phyloP scores from a whole-genome alignment of 2,888 invertebrate genomes.

The Icerya purchasi region DNA sequence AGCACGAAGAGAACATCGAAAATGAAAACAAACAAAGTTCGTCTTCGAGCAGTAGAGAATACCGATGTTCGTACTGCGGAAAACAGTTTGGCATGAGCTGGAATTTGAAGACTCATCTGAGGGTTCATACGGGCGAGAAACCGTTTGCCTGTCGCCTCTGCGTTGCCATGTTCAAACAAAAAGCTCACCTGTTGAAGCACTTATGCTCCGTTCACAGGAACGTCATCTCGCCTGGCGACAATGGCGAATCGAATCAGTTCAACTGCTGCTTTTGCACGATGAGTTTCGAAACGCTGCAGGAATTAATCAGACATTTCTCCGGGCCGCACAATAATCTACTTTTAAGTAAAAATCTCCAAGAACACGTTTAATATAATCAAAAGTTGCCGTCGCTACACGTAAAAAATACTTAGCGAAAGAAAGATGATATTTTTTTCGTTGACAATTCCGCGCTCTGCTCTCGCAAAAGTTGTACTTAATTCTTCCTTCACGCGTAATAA shows the following conservation, averaged over 20 bases:
- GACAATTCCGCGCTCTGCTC: too few species aligned
- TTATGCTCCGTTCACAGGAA: conserved; percentile 73
- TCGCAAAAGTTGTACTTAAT: too few species aligned
- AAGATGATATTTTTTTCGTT: too few species aligned
- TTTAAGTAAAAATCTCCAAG: conserved; percentile 53
- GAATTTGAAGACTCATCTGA: conserved; percentile 71
- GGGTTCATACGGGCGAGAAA: conserved; percentile 73
- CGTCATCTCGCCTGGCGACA: conserved; percentile 60
- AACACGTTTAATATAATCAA: not conserved
- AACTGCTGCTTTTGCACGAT: conserved; percentile 75
- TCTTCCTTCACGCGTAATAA: too few species aligned
- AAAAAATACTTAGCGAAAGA: too few species aligned
- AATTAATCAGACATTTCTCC: conserved; percentile 64
- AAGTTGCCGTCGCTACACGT: too few species aligned
- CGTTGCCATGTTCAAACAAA: conserved; percentile 80
- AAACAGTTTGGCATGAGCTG: conserved; percentile 84
- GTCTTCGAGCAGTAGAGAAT: conserved; percentile 44
- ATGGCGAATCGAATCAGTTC: conserved; percentile 43
- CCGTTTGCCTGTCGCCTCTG: conserved; percentile 72
- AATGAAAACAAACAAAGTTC: conserved; percentile 13
- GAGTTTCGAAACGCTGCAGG: conserved; percentile 65
- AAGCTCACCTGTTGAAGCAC: conserved; percentile 68
- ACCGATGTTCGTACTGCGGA: conserved; percentile 71
- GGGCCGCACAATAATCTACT: conserved; percentile 73
- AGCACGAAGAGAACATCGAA: conserved; percentile 11